Conservation (phyloP, 1,140 invertebrate species). For the Hyphantria cunea region DNA sequence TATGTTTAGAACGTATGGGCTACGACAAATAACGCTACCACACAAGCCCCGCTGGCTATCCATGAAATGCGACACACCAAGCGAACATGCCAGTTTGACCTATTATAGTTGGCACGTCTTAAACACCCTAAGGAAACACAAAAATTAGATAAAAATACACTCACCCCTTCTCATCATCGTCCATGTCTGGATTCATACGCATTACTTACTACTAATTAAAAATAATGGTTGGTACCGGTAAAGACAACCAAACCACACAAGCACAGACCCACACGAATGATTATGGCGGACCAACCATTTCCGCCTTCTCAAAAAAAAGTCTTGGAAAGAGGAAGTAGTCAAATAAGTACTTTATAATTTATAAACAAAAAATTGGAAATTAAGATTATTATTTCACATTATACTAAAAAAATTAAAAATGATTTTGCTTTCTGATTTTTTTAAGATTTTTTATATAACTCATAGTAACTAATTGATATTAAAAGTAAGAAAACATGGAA, state of each 20-base stretch:
- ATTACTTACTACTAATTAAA: slow-evolving; percentile 83
- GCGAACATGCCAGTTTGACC: slow-evolving; percentile 81
- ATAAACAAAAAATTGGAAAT: not conserved
- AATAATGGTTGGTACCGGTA: slow-evolving; percentile 82
- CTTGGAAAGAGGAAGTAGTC: slow-evolving; percentile 69
- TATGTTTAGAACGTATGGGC: slow-evolving; percentile 12
- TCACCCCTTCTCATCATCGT: slow-evolving; percentile 83
- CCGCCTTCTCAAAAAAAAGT: slow-evolving; percentile 76
- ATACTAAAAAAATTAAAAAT: no score
- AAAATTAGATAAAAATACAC: slow-evolving; percentile 55
- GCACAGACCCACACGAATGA: slow-evolving; percentile 82
- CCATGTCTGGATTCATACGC: slow-evolving; percentile 83
- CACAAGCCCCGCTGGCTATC: slow-evolving; percentile 62
- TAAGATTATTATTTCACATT: no score
- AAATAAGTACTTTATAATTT: slow-evolving; percentile 24
- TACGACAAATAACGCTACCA: slow-evolving; percentile 38
- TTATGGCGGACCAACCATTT: slow-evolving; percentile 82
- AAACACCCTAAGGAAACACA: slow-evolving; percentile 36
- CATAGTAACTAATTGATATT: not conserved
- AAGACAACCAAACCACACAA: slow-evolving; percentile 81
- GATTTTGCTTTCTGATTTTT: no score
- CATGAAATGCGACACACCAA: slow-evolving; percentile 81
- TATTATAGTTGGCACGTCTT: slow-evolving; percentile 71
- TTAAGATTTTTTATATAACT: no score
- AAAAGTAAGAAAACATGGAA: not conserved